Conservation (phyloP, 2,797 vertebrate species). For the Emydoidea blandingii region DNA sequence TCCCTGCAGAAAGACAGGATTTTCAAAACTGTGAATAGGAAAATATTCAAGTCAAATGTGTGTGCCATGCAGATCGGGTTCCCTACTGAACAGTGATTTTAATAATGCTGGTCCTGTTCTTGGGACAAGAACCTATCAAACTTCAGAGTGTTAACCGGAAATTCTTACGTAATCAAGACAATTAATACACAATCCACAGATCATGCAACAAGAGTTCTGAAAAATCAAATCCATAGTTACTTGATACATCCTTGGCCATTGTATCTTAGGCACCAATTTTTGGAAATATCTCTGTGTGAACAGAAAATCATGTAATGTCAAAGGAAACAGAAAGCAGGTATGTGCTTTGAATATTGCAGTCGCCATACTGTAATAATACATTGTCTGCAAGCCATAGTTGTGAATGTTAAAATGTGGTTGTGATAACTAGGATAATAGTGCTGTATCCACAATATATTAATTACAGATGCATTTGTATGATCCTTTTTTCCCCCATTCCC, state of each 20-base stretch:
- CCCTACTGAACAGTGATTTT: neutral
- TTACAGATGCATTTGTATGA: neutral
- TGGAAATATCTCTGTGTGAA: conserved; percentile 12
- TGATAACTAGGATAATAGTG: conserved; percentile 53
- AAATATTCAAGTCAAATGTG: neutral
- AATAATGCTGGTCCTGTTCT: neutral
- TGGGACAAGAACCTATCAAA: no score
- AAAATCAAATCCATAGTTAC: neutral
- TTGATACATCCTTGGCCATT: neutral
- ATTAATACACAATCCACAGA: neutral
- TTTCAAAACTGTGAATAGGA: neutral
- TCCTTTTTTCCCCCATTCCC: conserved; percentile 1
- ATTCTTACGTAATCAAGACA: no score
- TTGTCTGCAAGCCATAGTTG: conserved; percentile 26
- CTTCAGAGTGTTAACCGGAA: no score
- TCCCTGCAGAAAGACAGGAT: neutral
- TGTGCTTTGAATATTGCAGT: conserved; percentile 36
- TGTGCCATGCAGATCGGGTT: neutral
- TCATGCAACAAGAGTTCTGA: neutral
- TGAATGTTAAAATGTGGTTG: neutral
- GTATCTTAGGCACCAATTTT: neutral
- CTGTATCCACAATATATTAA: conserved; percentile 44
- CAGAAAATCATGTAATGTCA: conserved; percentile 26
- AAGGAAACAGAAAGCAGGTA: conserved; percentile 45
- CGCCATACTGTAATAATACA: conserved; percentile 29